Conservation (phyloP, 2,797 vertebrate genomes). For the Cossypha caffra region DNA sequence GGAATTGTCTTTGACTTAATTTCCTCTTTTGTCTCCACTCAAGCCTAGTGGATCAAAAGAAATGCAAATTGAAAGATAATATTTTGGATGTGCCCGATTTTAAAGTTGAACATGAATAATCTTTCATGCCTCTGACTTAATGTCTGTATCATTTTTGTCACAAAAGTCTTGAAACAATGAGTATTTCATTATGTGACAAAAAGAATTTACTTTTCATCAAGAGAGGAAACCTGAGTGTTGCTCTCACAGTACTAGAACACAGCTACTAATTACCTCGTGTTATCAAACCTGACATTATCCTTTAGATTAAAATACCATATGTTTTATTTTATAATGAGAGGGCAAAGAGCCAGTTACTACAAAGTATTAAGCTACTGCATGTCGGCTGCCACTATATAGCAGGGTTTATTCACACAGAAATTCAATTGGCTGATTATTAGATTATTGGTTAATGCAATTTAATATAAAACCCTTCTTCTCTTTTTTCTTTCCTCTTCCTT, state of each 20-base stretch:
- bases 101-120: neutral
- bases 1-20: conserved; percentile 33
- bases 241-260: neutral
- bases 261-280: neutral
- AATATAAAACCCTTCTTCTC: neutral
- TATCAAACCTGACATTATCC: conserved; percentile 29
- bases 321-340: conserved; percentile 24
- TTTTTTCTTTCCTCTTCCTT: neutral
- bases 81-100: conserved; percentile 17
- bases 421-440: neutral
- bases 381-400: neutral
- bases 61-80: conserved; percentile 26
- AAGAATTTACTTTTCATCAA: neutral
- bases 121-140: conserved; percentile 16
- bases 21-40: conserved; percentile 10
- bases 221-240: neutral
- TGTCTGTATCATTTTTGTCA: neutral
- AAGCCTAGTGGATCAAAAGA: conserved; percentile 41
- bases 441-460: conserved; percentile 22
- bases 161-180: conserved; percentile 4
- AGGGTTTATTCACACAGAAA: neutral
- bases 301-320: neutral
- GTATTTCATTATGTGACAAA: neutral
- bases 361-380: neutral
- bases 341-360: neutral